These are phyloP conservation scores for Laterallus jamaicensis DNA, from an alignment of 2,113 vertebrate species.

Conservation along the genomic window DNA sequence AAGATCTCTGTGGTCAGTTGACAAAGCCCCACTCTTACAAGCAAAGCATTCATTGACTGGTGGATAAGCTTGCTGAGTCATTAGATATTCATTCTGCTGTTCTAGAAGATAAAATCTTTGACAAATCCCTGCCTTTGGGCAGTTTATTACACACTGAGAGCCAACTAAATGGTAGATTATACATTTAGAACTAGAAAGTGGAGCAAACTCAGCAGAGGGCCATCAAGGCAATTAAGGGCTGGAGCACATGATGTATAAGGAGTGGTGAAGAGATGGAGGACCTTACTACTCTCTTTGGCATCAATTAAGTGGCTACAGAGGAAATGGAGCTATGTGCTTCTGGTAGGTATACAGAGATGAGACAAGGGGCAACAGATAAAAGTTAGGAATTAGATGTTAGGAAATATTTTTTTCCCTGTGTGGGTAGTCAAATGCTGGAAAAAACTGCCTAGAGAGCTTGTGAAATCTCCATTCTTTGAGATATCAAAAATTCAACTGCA, in stretches of 20 bases:
- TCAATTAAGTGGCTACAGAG: neutral
- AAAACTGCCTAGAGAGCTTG: neutral
- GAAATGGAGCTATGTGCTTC: neutral
- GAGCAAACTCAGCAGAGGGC: neutral
- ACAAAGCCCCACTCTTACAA: neutral
- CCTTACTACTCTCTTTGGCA: neutral
- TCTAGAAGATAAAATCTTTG: neutral
- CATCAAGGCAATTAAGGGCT: neutral
- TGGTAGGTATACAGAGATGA: neutral
- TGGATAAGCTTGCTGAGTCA: neutral
- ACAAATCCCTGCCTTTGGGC: neutral
- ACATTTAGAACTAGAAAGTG: neutral
- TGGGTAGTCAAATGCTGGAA: neutral
- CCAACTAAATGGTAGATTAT: neutral
- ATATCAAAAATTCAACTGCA: neutral
- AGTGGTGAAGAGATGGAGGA: neutral
- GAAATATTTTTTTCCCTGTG: neutral
- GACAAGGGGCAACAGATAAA: neutral
- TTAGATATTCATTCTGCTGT: neutral
- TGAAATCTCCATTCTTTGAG: neutral
- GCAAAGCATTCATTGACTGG: neutral
- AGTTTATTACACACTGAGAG: neutral
- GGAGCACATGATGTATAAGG: neutral
- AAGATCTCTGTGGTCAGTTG: neutral
- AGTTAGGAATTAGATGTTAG: neutral